Evolutionary conservation across 1,140 invertebrate species (phyloP).

Genomic region (Trachymyrmex cornetzi): DNA sequence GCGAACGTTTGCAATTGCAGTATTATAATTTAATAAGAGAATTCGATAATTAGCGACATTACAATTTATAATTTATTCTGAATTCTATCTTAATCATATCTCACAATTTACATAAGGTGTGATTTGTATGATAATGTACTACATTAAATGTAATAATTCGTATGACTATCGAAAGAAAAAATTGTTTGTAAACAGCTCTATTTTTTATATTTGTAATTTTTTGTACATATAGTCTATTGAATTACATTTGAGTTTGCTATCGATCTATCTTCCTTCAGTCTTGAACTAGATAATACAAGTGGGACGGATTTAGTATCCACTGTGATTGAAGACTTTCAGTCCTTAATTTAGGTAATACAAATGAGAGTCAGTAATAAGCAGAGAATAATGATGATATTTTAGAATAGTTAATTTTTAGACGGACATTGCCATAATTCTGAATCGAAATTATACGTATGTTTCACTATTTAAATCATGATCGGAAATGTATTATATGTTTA

Average conservation of each 20-base stretch:
- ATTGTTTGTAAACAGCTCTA: neutral
- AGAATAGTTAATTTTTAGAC: neutral
- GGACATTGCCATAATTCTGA: neutral
- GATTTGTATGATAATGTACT: neutral
- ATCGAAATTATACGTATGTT: neutral
- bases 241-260: neutral
- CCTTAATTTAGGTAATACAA: neutral
- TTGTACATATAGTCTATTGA: neutral
- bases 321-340: no score
- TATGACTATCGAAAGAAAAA: neutral
- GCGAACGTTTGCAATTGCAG: constrained; percentile 23
- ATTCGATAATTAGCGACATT: constrained; percentile 1
- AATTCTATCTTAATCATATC: neutral
- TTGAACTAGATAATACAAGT: neutral
- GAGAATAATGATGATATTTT: neutral
- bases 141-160: neutral
- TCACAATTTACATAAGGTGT: neutral
- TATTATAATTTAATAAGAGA: constrained; percentile 8
- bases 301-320: neutral
- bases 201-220: neutral
- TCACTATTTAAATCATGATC: neutral
- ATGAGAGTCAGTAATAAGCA: neutral
- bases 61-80: neutral
- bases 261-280: neutral
- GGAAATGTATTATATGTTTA: neutral